A percentile compares a stretch with the other conserved stretches of the same genome.
phyloP scores from a whole-genome alignment of 2,888 invertebrate species.

The Eremobia ochroleuca region DNA sequence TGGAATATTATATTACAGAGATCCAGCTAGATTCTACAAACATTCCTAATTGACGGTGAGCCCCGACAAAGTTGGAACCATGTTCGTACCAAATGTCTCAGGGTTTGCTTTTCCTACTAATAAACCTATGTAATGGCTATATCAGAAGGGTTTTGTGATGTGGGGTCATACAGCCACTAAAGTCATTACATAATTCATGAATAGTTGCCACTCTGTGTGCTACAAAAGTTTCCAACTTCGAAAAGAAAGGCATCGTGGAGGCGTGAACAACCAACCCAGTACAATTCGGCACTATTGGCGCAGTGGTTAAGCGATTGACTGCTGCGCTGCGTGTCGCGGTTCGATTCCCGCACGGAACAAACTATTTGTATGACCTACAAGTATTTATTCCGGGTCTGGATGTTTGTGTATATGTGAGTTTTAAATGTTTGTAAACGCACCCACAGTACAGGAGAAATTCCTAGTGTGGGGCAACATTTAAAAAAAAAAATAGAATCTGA shows the following conservation, averaged over 20 bases:
- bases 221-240: conserved; percentile 8
- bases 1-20: no score
- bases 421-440: no score
- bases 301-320: no score
- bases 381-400: no score
- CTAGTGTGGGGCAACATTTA: no score
- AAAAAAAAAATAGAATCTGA: conserved; percentile 24
- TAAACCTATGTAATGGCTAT: conserved; percentile 5
- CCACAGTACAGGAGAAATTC: no score
- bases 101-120: background rate
- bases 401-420: no score
- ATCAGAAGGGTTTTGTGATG: conserved; percentile 22
- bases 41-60: background rate
- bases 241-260: no score
- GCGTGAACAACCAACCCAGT: conserved; percentile 25
- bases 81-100: background rate
- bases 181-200: conserved; percentile 8
- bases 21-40: background rate
- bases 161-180: conserved; percentile 24
- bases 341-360: no score
- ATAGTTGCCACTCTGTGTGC: conserved; percentile 13
- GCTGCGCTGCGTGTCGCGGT: no score
- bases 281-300: no score
- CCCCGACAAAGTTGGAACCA: conserved; percentile 3
- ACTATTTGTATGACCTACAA: no score